These are phyloP conservation scores for Adelges cooleyi DNA, from an alignment of 1,140 invertebrate genomes.

Conservation along the genomic window DNA sequence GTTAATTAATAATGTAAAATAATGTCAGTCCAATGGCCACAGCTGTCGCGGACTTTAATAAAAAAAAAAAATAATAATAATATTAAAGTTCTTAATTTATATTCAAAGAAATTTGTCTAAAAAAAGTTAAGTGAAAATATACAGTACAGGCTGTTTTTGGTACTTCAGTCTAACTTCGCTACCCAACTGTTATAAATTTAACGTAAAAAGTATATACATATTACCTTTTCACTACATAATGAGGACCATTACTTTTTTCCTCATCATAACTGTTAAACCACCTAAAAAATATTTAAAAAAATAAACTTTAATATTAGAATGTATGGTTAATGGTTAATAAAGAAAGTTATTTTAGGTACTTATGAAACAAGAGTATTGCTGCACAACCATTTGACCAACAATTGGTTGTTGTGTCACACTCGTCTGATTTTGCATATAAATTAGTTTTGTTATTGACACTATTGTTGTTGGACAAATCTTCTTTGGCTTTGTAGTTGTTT, in stretches of 20 bases:
- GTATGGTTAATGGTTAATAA: neutral
- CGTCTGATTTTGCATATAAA: constrained; percentile 35
- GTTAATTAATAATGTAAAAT: too few species aligned
- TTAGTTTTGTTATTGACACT: too few species aligned
- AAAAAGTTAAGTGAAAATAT: too few species aligned
- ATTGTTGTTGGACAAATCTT: constrained; percentile 35
- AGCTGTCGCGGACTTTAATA: too few species aligned
- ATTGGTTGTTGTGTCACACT: constrained; percentile 40
- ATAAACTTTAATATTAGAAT: constrained; percentile 9
- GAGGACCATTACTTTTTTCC: neutral
- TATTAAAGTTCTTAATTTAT: neutral
- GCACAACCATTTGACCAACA: constrained; percentile 55
- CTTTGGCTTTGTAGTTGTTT: constrained; percentile 35
- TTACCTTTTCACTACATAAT: neutral
- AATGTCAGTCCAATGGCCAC: too few species aligned
- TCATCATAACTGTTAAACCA: constrained; percentile 24
- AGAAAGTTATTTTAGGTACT: constrained; percentile 36
- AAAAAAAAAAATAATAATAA: constrained; percentile 1
- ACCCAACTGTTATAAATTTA: constrained; percentile 33
- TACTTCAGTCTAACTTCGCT: too few species aligned
- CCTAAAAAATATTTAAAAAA: neutral
- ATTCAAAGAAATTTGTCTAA: too few species aligned
- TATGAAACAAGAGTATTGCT: constrained; percentile 52
- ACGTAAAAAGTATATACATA: constrained; percentile 34
- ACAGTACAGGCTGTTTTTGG: too few species aligned